Conservation (phyloP, 2,797 vertebrate genomes). For the Ibycter americanus region DNA sequence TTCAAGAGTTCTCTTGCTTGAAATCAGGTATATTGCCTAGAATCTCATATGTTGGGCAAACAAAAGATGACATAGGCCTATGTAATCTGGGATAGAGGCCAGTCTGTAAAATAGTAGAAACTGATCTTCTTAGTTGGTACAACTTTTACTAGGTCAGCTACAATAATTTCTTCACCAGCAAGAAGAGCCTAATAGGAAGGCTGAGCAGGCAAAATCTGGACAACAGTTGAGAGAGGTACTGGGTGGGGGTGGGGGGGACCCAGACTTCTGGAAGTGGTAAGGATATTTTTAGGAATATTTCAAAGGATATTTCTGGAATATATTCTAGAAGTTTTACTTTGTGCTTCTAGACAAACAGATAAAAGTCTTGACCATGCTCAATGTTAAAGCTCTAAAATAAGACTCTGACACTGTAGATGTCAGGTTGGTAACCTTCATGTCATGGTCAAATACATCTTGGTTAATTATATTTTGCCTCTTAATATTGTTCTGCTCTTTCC, state of each 20-base stretch:
- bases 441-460: not conserved
- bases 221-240: not conserved
- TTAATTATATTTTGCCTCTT: not conserved
- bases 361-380: not conserved
- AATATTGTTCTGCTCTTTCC: not conserved
- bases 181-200: not conserved
- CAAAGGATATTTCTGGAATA: not conserved
- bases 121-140: not conserved
- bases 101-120: not conserved
- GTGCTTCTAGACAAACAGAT: not conserved
- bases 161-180: not conserved
- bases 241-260: rapidly evolving
- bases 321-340: not conserved
- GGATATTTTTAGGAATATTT: not conserved
- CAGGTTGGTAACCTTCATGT: not conserved
- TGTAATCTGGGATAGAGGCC: rapidly evolving
- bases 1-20: not conserved
- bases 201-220: not conserved
- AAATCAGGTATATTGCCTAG: not conserved
- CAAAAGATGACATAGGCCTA: not conserved
- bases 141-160: not conserved
- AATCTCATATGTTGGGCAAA: not conserved
- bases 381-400: not conserved
- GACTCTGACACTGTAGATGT: not conserved
- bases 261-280: not conserved